Evolutionary conservation across 2,113 vertebrate species (phyloP), one percentile per base, ranked within the genome.

Genomic region (Cinclus mexicanus): DNA sequence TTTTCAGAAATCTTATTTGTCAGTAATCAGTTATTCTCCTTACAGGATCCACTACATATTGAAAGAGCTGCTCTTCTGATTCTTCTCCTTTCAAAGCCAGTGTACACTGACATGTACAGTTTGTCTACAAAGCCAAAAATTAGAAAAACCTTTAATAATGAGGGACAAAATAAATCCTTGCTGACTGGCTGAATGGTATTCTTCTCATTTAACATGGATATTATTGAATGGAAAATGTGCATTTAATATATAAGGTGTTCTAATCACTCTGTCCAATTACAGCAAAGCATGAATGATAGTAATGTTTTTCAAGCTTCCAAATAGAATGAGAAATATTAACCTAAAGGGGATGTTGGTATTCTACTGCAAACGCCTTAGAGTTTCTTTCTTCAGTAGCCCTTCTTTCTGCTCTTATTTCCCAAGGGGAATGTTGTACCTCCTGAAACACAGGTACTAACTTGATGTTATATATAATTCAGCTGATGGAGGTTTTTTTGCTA

Each of bases 211-310:
- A 70, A 37, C 42, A 53, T 35, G 35, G 42, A 63, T 86, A 74
- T 85, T 90, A 74, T 55, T 83, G 78, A 87, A 88, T 63, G 8
- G 67, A 94, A 95, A 95, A 93, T 77, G 75, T 72, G 39, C 63
- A 77, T 95, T 93, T 96, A 96, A 94, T 92, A 88, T 33, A 81
- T 93, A 97, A 96, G 71, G 85, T 88, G 76, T 70, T 85, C 63
- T 91, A 94, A 95, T 95, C 67, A 50, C 59, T 94, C 78, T 88
- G 42, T 83, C 71, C 85, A 93, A 77, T 96, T 96, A 90, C 60
- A 88, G 68, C 24, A 83, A 89, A 88, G 35, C 68, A 77, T 71
- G 82, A 96, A 86, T 90, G 83, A 87, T 77, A 39, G 23, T 63
- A 83, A 90, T 2, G 0, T 63, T 64, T 87, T 94, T 88, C 3